phyloP scores from a whole-genome alignment of 2,113 vertebrate genomes.

The Atlantisia rogersi region DNA sequence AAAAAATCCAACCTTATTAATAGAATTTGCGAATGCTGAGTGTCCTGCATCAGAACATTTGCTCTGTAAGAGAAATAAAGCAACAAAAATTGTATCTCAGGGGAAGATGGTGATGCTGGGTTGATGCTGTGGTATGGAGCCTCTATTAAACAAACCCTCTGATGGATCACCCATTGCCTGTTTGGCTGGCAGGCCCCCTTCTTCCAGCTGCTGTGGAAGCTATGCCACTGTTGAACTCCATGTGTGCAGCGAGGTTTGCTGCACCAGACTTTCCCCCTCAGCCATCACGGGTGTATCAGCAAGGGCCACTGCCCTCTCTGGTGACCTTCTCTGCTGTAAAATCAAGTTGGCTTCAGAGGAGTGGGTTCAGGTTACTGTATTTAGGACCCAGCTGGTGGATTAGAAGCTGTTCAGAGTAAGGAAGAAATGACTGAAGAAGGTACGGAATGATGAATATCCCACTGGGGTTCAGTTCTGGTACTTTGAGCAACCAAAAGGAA shows the following conservation, averaged over 20 bases:
- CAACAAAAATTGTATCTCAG: not conserved
- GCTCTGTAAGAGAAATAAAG: not conserved
- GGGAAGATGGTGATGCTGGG: not conserved
- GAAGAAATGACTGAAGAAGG: not conserved
- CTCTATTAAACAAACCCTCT: not conserved
- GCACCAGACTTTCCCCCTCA: accelerated
- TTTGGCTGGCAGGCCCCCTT: not conserved
- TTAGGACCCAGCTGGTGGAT: not conserved
- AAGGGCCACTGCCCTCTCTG: not conserved
- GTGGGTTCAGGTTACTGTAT: not conserved
- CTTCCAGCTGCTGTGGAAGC: not conserved
- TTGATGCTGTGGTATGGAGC: not conserved
- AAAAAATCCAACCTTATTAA: not conserved
- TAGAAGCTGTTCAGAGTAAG: not conserved
- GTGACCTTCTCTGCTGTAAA: not conserved
- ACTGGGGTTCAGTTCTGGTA: not conserved
- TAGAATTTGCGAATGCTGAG: not conserved
- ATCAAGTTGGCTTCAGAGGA: not conserved
- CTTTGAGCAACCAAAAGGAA: not conserved
- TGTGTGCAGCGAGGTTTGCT: not conserved
- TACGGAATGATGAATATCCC: not conserved
- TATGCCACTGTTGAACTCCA: not conserved
- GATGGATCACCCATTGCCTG: not conserved
- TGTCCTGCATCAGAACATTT: not conserved
- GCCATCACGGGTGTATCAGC: not conserved